These are phyloP conservation scores for Eupithecia subfuscata DNA, from an alignment of 2,888 invertebrate genomes.

Conservation along the genomic window DNA sequence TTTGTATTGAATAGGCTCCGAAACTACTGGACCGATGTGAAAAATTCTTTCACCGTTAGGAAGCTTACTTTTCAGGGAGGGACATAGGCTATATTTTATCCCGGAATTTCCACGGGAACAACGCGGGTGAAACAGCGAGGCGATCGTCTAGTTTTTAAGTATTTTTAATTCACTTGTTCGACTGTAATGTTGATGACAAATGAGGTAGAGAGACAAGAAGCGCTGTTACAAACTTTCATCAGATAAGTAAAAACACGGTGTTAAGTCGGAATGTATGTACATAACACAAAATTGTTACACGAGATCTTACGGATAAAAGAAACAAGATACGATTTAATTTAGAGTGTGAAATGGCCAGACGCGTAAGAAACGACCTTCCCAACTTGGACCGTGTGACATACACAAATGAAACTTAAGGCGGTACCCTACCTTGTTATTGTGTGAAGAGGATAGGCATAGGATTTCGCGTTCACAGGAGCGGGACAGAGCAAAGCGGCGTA, in stretches of 20 bases:
- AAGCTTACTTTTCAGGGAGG: too few species aligned
- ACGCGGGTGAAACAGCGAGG: too few species aligned
- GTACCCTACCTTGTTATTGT: too few species aligned
- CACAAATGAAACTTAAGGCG: too few species aligned
- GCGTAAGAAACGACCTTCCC: neutral
- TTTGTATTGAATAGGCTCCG: too few species aligned
- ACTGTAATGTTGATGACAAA: neutral
- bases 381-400: neutral
- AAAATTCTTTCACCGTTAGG: too few species aligned
- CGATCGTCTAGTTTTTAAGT: neutral
- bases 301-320: neutral
- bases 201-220: neutral
- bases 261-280: neutral
- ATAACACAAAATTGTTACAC: neutral
- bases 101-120: too few species aligned
- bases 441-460: too few species aligned
- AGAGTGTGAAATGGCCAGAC: neutral
- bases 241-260: conserved; percentile 8
- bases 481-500: too few species aligned
- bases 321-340: neutral
- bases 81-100: too few species aligned
- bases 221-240: conserved; percentile 18
- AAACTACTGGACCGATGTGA: too few species aligned
- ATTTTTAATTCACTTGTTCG: neutral
- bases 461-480: too few species aligned